Evolutionary conservation across 1,140 invertebrate genomes (phyloP).

Genomic region (Drosophila repletoides): DNA sequence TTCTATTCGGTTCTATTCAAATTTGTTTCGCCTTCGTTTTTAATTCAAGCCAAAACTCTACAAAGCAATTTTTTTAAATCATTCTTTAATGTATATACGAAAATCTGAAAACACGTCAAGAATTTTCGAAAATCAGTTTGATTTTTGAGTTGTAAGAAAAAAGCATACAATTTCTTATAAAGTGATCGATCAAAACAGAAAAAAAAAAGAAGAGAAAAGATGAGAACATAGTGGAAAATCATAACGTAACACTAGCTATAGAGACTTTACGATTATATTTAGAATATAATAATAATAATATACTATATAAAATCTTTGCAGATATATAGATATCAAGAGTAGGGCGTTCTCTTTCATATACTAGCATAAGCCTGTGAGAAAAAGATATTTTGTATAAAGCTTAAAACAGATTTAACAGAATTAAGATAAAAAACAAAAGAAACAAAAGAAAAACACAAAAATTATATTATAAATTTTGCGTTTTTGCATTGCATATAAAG

Average conservation of each 20-base stretch:
- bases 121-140: neutral
- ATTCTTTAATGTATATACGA: too few species aligned
- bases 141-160: slow-evolving; percentile 10
- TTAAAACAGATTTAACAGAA: slow-evolving; percentile 29
- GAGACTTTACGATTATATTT: slow-evolving; percentile 56
- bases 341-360: slow-evolving; percentile 30
- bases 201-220: too few species aligned
- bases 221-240: slow-evolving; percentile 68
- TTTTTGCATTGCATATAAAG: slow-evolving; percentile 42
- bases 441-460: slow-evolving; percentile 24
- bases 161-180: slow-evolving; percentile 44
- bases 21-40: too few species aligned
- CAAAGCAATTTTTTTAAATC: too few species aligned
- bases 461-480: slow-evolving; percentile 9
- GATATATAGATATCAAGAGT: slow-evolving; percentile 23
- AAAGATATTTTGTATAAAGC: slow-evolving; percentile 44
- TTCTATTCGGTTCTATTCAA: too few species aligned
- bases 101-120: too few species aligned
- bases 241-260: slow-evolving; percentile 70
- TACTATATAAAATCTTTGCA: slow-evolving; percentile 12
- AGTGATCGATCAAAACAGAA: slow-evolving; percentile 77
- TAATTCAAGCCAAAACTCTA: too few species aligned
- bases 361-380: neutral
- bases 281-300: slow-evolving; percentile 20
- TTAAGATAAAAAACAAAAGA: slow-evolving; percentile 32